phyloP scores from a whole-genome alignment of 2,113 vertebrate species.

The Pholis gunnellus region DNA sequence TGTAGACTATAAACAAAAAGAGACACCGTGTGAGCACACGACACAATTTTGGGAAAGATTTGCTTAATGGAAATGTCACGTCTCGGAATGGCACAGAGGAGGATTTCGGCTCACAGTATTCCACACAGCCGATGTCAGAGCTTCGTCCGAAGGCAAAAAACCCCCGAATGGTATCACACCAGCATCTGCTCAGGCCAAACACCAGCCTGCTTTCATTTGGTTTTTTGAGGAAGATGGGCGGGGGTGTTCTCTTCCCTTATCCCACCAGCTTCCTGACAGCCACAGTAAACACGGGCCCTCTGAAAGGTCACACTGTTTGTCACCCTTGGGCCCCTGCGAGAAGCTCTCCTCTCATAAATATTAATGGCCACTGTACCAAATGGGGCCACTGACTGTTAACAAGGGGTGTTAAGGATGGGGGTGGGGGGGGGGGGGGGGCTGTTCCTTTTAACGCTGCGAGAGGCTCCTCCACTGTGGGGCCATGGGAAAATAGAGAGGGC shows the following conservation, averaged over 20 bases:
- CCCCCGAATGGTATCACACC: constrained; percentile 14
- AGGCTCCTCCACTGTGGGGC: constrained; percentile 38
- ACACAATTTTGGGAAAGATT: constrained; percentile 48
- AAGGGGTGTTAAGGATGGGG: constrained; percentile 32
- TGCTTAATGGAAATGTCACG: constrained; percentile 66
- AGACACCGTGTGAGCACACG: constrained; percentile 55
- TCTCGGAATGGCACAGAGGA: constrained; percentile 51
- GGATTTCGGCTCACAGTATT: constrained; percentile 25
- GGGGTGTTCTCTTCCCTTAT: constrained; percentile 45
- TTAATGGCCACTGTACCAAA: constrained; percentile 65
- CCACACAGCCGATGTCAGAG: constrained; percentile 13
- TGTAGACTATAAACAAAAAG: constrained; percentile 71
- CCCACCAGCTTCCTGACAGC: constrained; percentile 64
- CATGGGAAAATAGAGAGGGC: constrained; percentile 36
- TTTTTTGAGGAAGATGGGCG: constrained; percentile 28
- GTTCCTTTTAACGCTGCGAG: constrained; percentile 39
- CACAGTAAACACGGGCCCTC: constrained; percentile 66
- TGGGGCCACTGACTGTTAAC: constrained; percentile 59
- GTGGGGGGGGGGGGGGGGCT: neutral
- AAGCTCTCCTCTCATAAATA: constrained; percentile 74
- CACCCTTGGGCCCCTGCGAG: constrained; percentile 56
- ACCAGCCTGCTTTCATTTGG: constrained; percentile 67
- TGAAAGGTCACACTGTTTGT: constrained; percentile 79
- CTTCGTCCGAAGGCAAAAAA: constrained; percentile 24
- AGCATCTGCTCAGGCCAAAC: constrained; percentile 63